phyloP scores from a whole-genome alignment of 2,113 vertebrate species.

The Tragulus kanchil region DNA sequence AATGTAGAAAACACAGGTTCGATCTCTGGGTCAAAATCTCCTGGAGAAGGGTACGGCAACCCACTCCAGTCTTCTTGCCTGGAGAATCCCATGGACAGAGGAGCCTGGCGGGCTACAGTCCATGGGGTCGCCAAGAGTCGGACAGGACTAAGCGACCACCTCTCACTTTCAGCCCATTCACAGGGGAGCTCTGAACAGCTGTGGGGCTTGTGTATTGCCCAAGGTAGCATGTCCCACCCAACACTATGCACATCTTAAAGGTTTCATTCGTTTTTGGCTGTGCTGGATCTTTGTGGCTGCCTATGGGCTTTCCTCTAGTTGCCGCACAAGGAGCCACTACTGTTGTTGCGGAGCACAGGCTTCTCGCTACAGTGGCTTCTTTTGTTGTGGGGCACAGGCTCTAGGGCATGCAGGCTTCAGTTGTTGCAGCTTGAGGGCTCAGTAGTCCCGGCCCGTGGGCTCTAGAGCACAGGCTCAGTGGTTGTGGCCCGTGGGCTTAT shows the following conservation, averaged over 20 bases:
- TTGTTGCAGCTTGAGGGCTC: neutral
- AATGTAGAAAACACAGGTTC: neutral
- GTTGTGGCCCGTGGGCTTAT: neutral
- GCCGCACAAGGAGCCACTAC: too few species aligned
- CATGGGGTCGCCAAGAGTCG: neutral
- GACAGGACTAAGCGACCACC: neutral
- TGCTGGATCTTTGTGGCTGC: neutral
- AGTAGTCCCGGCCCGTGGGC: fast-evolving
- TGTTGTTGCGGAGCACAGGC: fast-evolving
- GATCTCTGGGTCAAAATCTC: neutral
- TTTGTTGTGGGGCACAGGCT: neutral
- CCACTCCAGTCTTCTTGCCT: neutral
- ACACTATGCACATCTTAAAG: neutral
- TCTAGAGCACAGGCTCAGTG: neutral
- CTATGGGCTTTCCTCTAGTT: neutral
- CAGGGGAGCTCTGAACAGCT: neutral
- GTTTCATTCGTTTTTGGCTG: neutral
- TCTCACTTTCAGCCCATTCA: neutral
- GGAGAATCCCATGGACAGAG: neutral
- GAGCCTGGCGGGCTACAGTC: neutral
- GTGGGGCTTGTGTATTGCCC: neutral
- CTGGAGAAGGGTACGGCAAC: neutral
- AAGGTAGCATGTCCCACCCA: neutral
- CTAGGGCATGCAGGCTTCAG: neutral
- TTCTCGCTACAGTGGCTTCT: neutral